Evolutionary conservation across 2,797 vertebrate genomes (phyloP), one percentile per base, ranked within the genome.

Genomic region (Urophycis tenuis): DNA sequence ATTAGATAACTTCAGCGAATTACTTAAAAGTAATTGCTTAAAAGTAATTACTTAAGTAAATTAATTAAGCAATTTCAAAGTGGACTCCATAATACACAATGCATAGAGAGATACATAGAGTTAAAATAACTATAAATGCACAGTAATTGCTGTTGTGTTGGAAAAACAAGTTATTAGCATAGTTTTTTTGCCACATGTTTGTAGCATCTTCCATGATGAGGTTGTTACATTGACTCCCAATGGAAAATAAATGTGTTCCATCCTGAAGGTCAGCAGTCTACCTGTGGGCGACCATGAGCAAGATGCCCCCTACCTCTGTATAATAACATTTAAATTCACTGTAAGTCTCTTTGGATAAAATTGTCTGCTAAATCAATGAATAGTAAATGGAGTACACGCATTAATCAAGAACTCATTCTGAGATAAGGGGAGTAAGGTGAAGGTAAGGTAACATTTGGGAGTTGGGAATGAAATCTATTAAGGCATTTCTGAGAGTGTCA

Each of bases 401-500:
- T 64, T 64, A 64, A 64, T 11, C n/a, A 64, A n/a, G n/a, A 64
- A 11, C 9, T 64, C n/a, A 64, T 64, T 64, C n/a, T n/a, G 15
- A 25, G 49, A 6, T 64, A 25, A 64, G 53, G n/a, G 8, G n/a
- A 29, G 7, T 3, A 64, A 29, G 53, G 53, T 64, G 53, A 64
- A 25, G n/a, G 8, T 10, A 64, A 64, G n/a, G n/a, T 64, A 64
- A 64, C 53, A 11, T 64, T 64, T 64, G 53, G 53, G n/a, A 64
- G 7, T 64, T 71, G 31, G 69, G 69, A 71, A 71, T 71, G 2
- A 71, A 31, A 71, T 31, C 2, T 31, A 4, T 33, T 71, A 30
- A 71, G 69, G 29, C 82, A 73, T 79, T 76, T 78, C 75, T 87
- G 87, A 83, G 77, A 7, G 71, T 22, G 79, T 49, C 71, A 74